Base-by-base conservation (phyloP, 2,797 vertebrate species). In the Rhinatrema bivittatum region DNA sequence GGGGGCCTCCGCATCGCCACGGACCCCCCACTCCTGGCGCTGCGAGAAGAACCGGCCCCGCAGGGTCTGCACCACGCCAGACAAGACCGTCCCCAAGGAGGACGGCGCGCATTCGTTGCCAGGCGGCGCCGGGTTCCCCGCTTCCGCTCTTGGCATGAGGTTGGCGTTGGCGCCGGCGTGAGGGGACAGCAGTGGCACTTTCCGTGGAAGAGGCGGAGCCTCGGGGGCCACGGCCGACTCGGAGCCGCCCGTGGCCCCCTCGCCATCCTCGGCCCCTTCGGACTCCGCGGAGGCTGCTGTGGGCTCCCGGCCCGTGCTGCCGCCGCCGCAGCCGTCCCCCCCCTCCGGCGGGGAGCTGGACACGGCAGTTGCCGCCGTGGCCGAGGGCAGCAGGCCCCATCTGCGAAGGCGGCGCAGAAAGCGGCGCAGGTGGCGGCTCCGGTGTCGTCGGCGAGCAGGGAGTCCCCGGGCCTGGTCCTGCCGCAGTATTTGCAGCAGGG, bases 401-500 rank as follows among this genome's bases (percentile, higher is more conserved):
- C 72, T 67, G 15, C 72, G 65, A 23, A 77, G 59, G 2, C 74
- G 67, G 6, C 76, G 65, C 7, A 63, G 46, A 3, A 77, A 25
- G 5, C 74, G 72, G n/a, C 76, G 69, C 5, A 71, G 4, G 16
- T 70, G 63, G 17, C 61, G 36, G 17, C 47, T 56, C 2, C 67
- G 62, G 10, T 56, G 72, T 3, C 58, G 43, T 6, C 64, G 70
- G 14, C 46, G 59, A 18, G 33, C 33, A 18, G 33, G 33, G 4
- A 40, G 10, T 2, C 67, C 50, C 0, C 52, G 25, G 4, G 17
- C 11, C 4, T 31, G 32, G 18, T 72, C 57, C 10, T 70, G 72
- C 18, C 72, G 68, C 10, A 77, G 36, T 15, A 72, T 48, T 20
- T 76, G 74, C 1, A 79, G 47, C 24, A 79, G 52, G 11, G 72